Percentiles rank a stretch among this genome's conserved stretches.
Conservation (phyloP, 2,888 invertebrate species). For the Apotomis capreana region DNA sequence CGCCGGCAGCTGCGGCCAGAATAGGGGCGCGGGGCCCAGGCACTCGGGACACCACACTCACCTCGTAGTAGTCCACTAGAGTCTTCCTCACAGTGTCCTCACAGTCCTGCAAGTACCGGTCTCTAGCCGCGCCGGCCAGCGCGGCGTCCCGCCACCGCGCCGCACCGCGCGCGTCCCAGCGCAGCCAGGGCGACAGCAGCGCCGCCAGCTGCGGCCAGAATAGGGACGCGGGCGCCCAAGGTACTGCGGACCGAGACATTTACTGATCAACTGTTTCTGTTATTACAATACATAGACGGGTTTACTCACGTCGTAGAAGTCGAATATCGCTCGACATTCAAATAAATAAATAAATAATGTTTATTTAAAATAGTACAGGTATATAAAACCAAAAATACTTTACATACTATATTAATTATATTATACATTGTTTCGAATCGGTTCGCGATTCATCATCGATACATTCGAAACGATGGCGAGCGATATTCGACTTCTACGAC, state of each 20-base stretch:
- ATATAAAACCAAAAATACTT: too few species aligned
- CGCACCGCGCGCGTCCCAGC: conserved; percentile 85
- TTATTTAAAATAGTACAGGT: too few species aligned
- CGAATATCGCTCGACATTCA: too few species aligned
- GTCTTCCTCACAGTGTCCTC: conserved; percentile 73
- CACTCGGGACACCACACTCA: conserved; percentile 48
- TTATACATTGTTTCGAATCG: too few species aligned
- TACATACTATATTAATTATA: too few species aligned
- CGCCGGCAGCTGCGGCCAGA: neutral
- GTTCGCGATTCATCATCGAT: too few species aligned
- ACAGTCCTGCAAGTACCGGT: conserved; percentile 84
- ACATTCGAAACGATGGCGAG: too few species aligned
- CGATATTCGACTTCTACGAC: too few species aligned
- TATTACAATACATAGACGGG: too few species aligned
- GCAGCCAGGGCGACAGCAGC: conserved; percentile 86
- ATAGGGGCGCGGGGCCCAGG: too few species aligned
- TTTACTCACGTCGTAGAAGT: too few species aligned
- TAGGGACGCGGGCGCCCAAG: conserved; percentile 87
- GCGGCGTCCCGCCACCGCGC: conserved; percentile 86
- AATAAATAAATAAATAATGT: too few species aligned
- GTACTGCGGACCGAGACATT: conserved; percentile 68
- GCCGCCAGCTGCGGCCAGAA: conserved; percentile 87
- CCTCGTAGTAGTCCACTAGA: conserved; percentile 85
- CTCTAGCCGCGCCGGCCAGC: conserved; percentile 84
- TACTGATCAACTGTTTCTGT: conserved; percentile 50